Percentiles rank a stretch among this genome's conserved stretches.
Conservation (phyloP, 2,113 vertebrate species). For the Mustela nigripes region DNA sequence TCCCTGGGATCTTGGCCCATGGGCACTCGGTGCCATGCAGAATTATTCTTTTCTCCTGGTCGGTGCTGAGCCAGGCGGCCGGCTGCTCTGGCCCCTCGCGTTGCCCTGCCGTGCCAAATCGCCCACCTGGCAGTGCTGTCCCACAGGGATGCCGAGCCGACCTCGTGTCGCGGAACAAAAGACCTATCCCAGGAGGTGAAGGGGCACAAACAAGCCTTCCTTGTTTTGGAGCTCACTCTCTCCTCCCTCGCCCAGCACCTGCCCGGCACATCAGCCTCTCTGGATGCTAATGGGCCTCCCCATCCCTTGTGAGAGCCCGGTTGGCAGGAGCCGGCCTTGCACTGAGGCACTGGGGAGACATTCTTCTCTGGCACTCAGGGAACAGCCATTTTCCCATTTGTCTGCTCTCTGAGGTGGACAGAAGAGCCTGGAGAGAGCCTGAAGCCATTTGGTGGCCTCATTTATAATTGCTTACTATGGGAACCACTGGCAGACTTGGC, state of each 20-base stretch:
- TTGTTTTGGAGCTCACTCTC: slow-evolving; percentile 61
- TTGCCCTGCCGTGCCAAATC: background rate
- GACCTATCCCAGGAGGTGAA: background rate
- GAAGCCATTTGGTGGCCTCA: slow-evolving; percentile 82
- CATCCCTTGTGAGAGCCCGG: slow-evolving; percentile 79
- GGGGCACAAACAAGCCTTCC: slow-evolving; percentile 19
- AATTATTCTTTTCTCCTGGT: background rate
- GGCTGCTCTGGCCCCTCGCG: background rate
- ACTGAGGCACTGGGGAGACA: slow-evolving; percentile 80
- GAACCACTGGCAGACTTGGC: slow-evolving; percentile 81
- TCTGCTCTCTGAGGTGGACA: slow-evolving; percentile 77
- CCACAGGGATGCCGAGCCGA: background rate
- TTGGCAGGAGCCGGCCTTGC: slow-evolving; percentile 82
- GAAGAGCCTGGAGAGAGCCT: slow-evolving; percentile 83
- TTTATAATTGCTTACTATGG: slow-evolving; percentile 87
- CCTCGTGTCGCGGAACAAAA: background rate
- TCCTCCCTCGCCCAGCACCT: slow-evolving; percentile 20
- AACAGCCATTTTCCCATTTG: slow-evolving; percentile 84
- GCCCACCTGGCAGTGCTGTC: background rate
- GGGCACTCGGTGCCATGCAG: background rate
- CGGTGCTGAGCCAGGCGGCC: background rate
- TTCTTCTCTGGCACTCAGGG: slow-evolving; percentile 84
- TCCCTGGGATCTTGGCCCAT: background rate
- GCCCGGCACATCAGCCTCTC: slow-evolving; percentile 78
- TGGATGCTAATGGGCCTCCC: slow-evolving; percentile 78